phyloP scores from a whole-genome alignment of 2,888 invertebrate species.

The Volucella bombylans region DNA sequence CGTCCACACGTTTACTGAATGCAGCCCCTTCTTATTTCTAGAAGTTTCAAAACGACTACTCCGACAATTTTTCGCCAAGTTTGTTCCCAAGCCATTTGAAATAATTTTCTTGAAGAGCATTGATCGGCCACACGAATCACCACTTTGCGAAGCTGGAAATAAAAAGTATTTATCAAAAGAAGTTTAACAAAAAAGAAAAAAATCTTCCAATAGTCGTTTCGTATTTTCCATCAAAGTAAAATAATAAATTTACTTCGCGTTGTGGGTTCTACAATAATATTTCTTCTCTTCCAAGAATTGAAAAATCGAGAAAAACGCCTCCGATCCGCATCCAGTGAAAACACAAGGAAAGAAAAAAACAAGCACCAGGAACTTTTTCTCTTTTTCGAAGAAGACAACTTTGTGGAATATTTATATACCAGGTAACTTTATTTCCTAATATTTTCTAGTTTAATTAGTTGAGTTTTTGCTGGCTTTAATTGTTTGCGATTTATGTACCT shows the following conservation, averaged over 20 bases:
- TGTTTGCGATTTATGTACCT: constrained; percentile 58
- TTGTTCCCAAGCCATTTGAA: constrained; percentile 65
- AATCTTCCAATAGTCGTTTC: constrained; percentile 31
- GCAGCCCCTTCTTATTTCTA: constrained; percentile 69
- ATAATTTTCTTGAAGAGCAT: constrained; percentile 58
- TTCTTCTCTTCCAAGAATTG: not conserved
- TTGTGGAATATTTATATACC: constrained; percentile 62
- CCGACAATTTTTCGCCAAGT: constrained; percentile 67
- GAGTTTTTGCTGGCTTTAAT: not conserved
- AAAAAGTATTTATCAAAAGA: constrained; percentile 62
- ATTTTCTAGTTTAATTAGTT: not conserved
- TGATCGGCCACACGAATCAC: constrained; percentile 48
- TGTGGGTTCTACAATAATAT: constrained; percentile 6
- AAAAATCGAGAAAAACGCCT: constrained; percentile 17
- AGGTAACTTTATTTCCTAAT: not conserved
- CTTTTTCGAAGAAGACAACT: constrained; percentile 13
- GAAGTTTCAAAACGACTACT: constrained; percentile 74
- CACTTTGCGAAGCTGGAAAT: constrained; percentile 75
- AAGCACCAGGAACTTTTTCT: constrained; percentile 49
- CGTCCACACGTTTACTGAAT: constrained; percentile 30
- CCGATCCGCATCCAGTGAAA: constrained; percentile 37
- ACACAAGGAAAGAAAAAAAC: constrained; percentile 17
- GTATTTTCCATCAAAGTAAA: constrained; percentile 12
- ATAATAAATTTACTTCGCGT: constrained; percentile 22
- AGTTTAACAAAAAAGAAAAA: constrained; percentile 12